phyloP scores from a whole-genome alignment of 2,888 invertebrate species.

The Hemaris fuciformis region DNA sequence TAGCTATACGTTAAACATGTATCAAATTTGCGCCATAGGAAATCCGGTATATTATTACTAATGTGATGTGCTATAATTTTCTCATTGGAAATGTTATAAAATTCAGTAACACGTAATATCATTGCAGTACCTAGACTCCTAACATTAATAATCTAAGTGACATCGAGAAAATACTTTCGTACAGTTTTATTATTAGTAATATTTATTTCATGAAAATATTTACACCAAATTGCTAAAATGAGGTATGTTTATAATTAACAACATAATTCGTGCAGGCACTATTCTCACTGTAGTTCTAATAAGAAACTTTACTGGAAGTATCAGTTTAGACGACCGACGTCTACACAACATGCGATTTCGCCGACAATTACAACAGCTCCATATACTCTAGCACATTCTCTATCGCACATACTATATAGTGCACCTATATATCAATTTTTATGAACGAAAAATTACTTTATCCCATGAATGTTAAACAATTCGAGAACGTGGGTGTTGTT shows the following conservation, averaged over 20 bases:
- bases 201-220: constrained; percentile 5
- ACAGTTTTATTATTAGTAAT: too few relatives aligned
- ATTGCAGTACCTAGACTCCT: not conserved
- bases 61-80: not conserved
- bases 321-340: not conserved
- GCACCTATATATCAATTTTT: not conserved
- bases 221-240: constrained; percentile 17
- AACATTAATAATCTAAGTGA: not conserved
- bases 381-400: not conserved
- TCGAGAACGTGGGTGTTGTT: not conserved
- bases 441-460: not conserved
- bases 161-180: not conserved
- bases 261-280: constrained; percentile 50
- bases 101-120: not conserved
- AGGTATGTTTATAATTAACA: constrained; percentile 29
- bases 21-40: not conserved
- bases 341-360: not conserved
- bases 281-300: constrained; percentile 51
- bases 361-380: not conserved
- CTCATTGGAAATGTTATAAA: not conserved
- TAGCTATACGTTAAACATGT: not conserved
- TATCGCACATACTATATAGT: not conserved
- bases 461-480: not conserved
- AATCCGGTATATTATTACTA: not conserved
- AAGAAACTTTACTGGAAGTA: constrained; percentile 26